These are phyloP conservation scores for Eciton burchellii DNA, from an alignment of 1,140 invertebrate species.

Conservation along the genomic window DNA sequence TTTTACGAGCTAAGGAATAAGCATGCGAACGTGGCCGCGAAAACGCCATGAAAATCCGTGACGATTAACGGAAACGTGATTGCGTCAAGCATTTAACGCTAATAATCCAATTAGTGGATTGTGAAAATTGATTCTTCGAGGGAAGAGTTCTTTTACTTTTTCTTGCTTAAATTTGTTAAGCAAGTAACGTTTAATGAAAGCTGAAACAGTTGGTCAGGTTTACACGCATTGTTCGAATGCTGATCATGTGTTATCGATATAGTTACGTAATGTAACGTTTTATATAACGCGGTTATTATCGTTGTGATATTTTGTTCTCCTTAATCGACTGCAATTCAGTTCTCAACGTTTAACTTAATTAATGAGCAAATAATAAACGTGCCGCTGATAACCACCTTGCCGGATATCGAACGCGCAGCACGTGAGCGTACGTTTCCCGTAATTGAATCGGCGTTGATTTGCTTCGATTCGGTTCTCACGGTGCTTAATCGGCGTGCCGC, in stretches of 20 bases:
- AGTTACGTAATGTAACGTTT: too few species aligned
- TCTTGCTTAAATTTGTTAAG: too few species aligned
- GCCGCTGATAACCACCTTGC: background rate
- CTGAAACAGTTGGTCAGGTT: too few species aligned
- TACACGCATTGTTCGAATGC: too few species aligned
- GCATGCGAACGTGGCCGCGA: conserved; percentile 68
- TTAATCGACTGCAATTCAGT: background rate
- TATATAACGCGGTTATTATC: too few species aligned
- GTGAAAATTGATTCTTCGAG: too few species aligned
- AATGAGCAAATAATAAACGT: background rate
- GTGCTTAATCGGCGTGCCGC: conserved; percentile 24
- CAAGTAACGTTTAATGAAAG: too few species aligned
- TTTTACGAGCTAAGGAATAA: conserved; percentile 76
- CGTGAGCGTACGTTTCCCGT: conserved; percentile 5
- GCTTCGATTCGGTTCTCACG: conserved; percentile 46
- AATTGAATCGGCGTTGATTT: conserved; percentile 29
- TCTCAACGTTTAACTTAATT: conserved; percentile 13
- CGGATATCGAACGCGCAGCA: background rate
- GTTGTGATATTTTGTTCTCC: background rate
- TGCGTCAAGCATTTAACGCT: background rate
- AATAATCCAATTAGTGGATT: too few species aligned
- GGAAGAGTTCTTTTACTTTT: too few species aligned
- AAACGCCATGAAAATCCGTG: conserved; percentile 48
- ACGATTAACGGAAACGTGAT: background rate
- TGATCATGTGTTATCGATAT: too few species aligned